These are phyloP conservation scores for Hepsetus odoe DNA, from an alignment of 2,113 vertebrate species.

Conservation along the genomic window DNA sequence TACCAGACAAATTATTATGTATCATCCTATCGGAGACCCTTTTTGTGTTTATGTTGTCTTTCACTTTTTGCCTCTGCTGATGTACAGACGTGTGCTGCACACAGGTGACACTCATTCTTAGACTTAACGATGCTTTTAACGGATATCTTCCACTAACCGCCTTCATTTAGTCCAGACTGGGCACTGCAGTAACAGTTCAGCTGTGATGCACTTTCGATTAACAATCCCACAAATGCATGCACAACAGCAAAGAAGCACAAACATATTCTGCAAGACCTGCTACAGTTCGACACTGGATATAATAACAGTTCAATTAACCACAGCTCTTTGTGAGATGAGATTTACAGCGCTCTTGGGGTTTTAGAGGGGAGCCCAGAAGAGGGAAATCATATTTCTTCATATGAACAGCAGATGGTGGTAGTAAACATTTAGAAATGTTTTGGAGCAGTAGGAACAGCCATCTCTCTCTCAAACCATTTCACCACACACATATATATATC, in stretches of 20 bases:
- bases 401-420: conserved; percentile 82
- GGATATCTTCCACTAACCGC: background rate
- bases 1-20: background rate
- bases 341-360: background rate
- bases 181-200: background rate
- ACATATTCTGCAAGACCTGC: background rate
- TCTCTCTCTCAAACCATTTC: background rate
- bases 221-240: background rate
- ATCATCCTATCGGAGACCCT: background rate
- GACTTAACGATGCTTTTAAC: background rate
- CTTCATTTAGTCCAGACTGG: background rate
- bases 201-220: background rate
- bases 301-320: background rate
- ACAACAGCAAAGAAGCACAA: background rate
- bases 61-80: background rate
- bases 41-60: background rate
- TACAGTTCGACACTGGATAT: background rate
- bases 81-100: background rate
- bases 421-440: conserved; percentile 70
- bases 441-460: background rate
- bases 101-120: background rate
- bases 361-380: background rate
- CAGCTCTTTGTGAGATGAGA: background rate
- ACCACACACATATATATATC: background rate
- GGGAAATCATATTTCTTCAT: conserved; percentile 60